These are phyloP conservation scores for Drosophila quinaria DNA, from an alignment of 2,888 invertebrate species.

Conservation along the genomic window DNA sequence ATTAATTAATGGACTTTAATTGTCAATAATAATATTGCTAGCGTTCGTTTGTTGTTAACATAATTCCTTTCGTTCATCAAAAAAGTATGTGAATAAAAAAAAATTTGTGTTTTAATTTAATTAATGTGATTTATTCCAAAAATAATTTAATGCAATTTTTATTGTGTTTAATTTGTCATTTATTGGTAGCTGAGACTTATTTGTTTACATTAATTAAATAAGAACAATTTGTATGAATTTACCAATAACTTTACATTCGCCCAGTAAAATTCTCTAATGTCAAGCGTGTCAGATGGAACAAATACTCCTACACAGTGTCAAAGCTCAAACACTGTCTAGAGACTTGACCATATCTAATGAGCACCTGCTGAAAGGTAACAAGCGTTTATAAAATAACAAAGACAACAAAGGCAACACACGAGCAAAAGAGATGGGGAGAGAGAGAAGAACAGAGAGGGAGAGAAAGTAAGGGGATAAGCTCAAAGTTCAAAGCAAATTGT, in stretches of 20 bases:
- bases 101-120: neutral
- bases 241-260: neutral
- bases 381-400: conserved; percentile 46
- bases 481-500: conserved; percentile 80
- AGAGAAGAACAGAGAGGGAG: neutral
- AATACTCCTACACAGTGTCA: conserved; percentile 45
- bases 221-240: neutral
- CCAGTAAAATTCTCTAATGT: neutral
- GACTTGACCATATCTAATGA: conserved; percentile 42
- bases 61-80: neutral
- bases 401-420: conserved; percentile 39
- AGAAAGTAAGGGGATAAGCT: conserved; percentile 7
- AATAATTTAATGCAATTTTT: neutral
- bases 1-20: conserved; percentile 18
- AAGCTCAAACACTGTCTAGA: conserved; percentile 26
- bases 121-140: conserved; percentile 14
- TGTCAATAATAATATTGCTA: neutral
- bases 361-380: conserved; percentile 55
- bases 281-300: conserved; percentile 21
- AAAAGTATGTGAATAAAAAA: neutral
- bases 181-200: neutral
- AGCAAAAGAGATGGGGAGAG: neutral
- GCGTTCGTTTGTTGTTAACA: neutral
- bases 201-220: neutral
- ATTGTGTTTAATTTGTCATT: neutral